Conservation (phyloP, 2,888 invertebrate genomes). For the Leucophora obtusa region DNA sequence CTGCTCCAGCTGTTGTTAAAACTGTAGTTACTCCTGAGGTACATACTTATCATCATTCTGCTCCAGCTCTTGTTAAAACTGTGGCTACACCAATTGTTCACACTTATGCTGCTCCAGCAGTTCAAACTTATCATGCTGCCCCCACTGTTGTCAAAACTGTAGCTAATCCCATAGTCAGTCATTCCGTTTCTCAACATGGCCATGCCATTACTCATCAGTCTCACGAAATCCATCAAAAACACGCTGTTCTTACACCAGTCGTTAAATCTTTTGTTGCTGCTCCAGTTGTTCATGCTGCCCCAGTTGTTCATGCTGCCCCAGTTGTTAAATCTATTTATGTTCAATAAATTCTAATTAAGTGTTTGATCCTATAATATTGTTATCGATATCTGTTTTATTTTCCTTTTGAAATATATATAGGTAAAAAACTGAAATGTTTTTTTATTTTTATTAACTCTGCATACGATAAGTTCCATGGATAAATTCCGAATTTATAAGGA, state of each 20-base stretch:
- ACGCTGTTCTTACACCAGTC: conserved; percentile 21
- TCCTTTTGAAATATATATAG: neutral
- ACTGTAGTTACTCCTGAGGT: conserved; percentile 45
- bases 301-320: conserved; percentile 22
- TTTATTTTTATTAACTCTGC: too few species aligned
- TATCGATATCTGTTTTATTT: neutral
- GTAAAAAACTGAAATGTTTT: too few species aligned
- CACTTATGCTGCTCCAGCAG: too few species aligned
- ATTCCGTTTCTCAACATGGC: conserved; percentile 11
- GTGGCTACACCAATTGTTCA: conserved; percentile 15
- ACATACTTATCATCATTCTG: conserved; percentile 55
- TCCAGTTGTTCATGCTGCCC: conserved; percentile 35
- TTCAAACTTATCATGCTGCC: conserved; percentile 11
- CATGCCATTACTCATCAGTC: conserved; percentile 29
- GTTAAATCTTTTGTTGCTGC: conserved; percentile 22
- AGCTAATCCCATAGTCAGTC: conserved; percentile 57
- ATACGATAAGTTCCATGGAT: too few species aligned
- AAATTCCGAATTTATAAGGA: too few species aligned
- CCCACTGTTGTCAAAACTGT: conserved; percentile 74
- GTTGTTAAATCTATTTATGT: conserved; percentile 22
- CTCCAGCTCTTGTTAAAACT: conserved; percentile 55
- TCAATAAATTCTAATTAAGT: conserved; percentile 1
- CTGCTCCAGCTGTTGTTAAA: conserved; percentile 67
- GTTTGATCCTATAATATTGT: conserved; percentile 5
- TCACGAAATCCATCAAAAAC: conserved; percentile 20